These are phyloP conservation scores for Shinisaurus crocodilurus DNA, from an alignment of 2,113 vertebrate genomes.

Conservation along the genomic window DNA sequence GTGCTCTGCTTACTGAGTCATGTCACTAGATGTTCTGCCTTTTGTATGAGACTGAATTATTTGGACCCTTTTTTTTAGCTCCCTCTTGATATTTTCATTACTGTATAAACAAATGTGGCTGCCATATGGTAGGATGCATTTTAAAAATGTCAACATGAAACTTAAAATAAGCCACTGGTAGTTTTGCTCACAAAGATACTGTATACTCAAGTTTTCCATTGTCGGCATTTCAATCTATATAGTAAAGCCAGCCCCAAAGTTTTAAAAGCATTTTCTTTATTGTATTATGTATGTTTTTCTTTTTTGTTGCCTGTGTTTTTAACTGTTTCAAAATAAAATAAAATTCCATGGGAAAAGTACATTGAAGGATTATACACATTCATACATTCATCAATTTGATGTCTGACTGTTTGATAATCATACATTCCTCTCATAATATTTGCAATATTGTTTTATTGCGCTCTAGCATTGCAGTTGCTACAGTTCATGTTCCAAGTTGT, in stretches of 20 bases:
- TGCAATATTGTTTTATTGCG: neutral
- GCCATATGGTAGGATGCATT: conserved; percentile 48
- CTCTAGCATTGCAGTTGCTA: neutral
- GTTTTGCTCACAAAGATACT: conserved; percentile 29
- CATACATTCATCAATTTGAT: neutral
- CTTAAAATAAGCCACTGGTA: conserved; percentile 50
- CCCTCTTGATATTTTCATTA: conserved; percentile 44
- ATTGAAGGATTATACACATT: neutral
- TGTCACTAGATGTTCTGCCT: neutral
- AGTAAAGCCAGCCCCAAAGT: conserved; percentile 32
- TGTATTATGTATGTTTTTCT: neutral
- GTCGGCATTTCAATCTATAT: conserved; percentile 45
- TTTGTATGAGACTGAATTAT: conserved; percentile 9
- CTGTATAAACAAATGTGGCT: conserved; percentile 48
- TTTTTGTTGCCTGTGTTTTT: neutral
- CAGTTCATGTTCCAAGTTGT: neutral
- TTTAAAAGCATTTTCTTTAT: neutral
- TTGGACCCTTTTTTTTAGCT: conserved; percentile 36
- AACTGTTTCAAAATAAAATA: neutral
- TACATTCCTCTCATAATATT: neutral
- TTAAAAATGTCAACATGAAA: conserved; percentile 51
- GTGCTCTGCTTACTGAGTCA: conserved; percentile 31
- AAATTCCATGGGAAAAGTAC: neutral
- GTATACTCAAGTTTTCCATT: conserved; percentile 41
- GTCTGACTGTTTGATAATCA: neutral